Evolutionary conservation across 2,113 vertebrate species (phyloP).

Genomic region (Hemicordylus capensis): DNA sequence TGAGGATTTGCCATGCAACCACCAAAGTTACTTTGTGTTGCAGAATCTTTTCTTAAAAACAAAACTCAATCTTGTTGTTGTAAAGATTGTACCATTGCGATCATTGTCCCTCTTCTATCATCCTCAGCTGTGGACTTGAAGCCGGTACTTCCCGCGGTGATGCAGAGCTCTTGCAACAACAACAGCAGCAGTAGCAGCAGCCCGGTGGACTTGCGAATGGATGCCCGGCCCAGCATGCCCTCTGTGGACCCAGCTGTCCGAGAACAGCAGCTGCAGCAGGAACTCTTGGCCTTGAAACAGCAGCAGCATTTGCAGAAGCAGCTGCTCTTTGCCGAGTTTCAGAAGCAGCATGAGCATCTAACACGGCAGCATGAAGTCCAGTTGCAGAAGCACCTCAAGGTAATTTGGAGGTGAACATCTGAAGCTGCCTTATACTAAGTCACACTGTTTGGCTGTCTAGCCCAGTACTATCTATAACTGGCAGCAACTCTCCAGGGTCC

Average conservation of each 20-base stretch:
- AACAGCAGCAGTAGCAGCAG: constrained; percentile 72
- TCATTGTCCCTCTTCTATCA: constrained; percentile 23
- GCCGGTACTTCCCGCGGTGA: constrained; percentile 82
- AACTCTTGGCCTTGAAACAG: constrained; percentile 89
- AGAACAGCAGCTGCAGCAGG: constrained; percentile 93
- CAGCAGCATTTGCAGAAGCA: constrained; percentile 97
- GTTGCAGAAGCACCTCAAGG: constrained; percentile 95
- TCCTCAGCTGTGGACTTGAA: constrained; percentile 86
- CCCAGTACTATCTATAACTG: neutral
- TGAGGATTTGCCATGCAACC: neutral
- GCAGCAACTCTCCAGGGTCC: neutral
- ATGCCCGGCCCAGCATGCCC: constrained; percentile 63
- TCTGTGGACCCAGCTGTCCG: constrained; percentile 79
- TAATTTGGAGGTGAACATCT: constrained; percentile 51
- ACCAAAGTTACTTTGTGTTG: neutral
- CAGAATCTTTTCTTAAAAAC: neutral
- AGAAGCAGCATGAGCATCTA: constrained; percentile 94
- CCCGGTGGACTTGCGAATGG: constrained; percentile 85
- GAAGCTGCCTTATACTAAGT: neutral
- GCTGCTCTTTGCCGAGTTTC: constrained; percentile 93
- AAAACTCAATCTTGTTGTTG: neutral
- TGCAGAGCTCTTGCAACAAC: constrained; percentile 79
- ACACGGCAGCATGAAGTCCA: constrained; percentile 94
- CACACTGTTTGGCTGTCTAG: neutral
- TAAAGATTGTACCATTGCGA: neutral